A percentile compares a stretch with the other conserved stretches of the same genome.
Conservation (phyloP, 2,888 invertebrate genomes). For the Dryococelus australis region DNA sequence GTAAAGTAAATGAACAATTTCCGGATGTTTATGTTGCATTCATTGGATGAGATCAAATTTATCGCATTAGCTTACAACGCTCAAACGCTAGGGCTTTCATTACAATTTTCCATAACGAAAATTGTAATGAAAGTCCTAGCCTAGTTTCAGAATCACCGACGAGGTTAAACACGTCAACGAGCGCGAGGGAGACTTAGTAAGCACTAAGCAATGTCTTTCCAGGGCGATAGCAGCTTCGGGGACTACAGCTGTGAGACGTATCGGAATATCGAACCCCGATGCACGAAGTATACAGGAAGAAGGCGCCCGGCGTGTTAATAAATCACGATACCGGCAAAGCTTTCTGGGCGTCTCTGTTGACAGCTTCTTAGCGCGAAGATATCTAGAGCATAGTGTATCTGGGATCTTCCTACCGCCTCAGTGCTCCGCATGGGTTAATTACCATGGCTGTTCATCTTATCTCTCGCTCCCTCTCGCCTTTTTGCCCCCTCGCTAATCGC, state of each 20-base stretch:
- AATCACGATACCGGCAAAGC: background rate
- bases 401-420: background rate
- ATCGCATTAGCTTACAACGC: too few species aligned
- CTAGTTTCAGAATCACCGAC: too few species aligned
- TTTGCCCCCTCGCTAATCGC: background rate
- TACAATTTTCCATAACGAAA: too few species aligned
- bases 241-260: background rate
- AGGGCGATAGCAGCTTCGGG: background rate
- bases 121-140: too few species aligned
- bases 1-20: too few species aligned
- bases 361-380: background rate
- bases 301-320: background rate
- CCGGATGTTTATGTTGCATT: too few species aligned
- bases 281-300: background rate
- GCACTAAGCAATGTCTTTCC: background rate
- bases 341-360: background rate
- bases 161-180: background rate
- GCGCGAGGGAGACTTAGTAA: background rate
- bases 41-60: too few species aligned
- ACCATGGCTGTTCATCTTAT: conserved; percentile 28
- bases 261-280: background rate
- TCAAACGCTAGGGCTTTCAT: too few species aligned
- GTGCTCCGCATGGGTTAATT: background rate
- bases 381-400: background rate
- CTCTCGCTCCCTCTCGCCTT: background rate